Evolutionary conservation across 2,113 vertebrate species (phyloP), one percentile per base, ranked within the genome.

Genomic region (Oxygymnocypris stewartii): DNA sequence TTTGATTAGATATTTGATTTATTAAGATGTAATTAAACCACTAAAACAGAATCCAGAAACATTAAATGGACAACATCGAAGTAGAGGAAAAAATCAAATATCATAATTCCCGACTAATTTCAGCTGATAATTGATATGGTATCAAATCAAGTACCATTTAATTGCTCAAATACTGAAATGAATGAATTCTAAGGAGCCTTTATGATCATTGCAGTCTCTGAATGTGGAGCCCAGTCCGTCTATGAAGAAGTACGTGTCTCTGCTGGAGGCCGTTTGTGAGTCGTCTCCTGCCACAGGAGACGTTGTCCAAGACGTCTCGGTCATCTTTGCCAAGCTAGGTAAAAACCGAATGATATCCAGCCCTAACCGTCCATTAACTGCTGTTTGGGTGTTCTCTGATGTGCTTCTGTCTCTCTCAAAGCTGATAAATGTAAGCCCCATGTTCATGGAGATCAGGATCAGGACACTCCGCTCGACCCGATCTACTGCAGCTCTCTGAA

Each of bases 321-420:
- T 93, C 67, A 91, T 96, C 79, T 96, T 93, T 37, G 94, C 95
- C 82, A 92, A 49, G 67, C 92, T 96, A 2, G 95, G 95, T 95
- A 16, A 91, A 93, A 76, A 12, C 40, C 69, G 4, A 11, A 65
- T 20, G 10, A 16, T 14, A 2, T 37, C 54, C 28, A 9, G 31
- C 37, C n/a, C 2, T 16, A 2, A 42, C 14, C 6, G 3, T n/a
- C 20, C 37, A 44, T 63, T 44, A 14, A 44, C 28, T 73, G 11
- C 31, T 31, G n/a, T 67, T 49, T 47, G 40, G 11, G 13, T 23
- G 23, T 47, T 14, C 8, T 71, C 42, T 82, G 61, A 65, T 28
- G 18, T 44, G 14, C 42, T 67, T 47, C 10, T 88, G 4, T 86
- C 35, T 88, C 54, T 65, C 69, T 87, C 18, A 40, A 61, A 96